A percentile compares a stretch with the other conserved stretches of the same genome.
These are phyloP conservation scores for Eulemur albifrons DNA, from an alignment of 2,797 vertebrate genomes.

Conservation along the genomic window DNA sequence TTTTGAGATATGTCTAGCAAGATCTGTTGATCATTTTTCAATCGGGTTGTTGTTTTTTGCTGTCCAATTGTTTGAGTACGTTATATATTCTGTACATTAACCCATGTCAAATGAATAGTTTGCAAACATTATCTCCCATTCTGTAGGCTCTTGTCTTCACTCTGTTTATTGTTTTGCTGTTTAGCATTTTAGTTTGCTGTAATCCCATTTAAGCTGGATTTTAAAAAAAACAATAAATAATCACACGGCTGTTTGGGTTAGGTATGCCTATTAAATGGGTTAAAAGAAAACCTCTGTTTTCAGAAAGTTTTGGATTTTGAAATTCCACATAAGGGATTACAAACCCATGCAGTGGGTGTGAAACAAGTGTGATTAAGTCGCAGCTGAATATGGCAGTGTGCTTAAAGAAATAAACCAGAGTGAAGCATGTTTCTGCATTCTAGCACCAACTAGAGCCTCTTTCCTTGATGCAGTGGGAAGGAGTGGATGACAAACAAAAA, in stretches of 20 bases:
- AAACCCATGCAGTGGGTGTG: accelerated
- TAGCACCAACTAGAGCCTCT: neutral
- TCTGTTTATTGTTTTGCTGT: neutral
- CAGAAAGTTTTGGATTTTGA: neutral
- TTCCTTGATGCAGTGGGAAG: neutral
- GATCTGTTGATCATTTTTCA: neutral
- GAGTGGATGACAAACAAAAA: neutral
- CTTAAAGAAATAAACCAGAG: neutral
- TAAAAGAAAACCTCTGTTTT: neutral
- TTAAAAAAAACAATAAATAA: neutral
- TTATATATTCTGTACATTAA: neutral
- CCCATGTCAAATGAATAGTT: neutral
- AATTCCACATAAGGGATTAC: neutral
- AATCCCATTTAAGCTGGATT: neutral
- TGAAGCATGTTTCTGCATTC: too few relatives aligned
- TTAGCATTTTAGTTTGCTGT: neutral
- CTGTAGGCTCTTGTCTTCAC: neutral
- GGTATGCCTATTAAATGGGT: neutral
- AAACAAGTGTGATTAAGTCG: too few relatives aligned
- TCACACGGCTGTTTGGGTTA: neutral
- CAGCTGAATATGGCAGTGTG: accelerated
- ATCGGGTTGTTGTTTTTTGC: neutral
- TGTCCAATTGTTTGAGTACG: neutral
- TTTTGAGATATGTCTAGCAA: neutral
- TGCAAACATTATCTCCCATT: neutral